Base-by-base conservation (phyloP, 2,113 vertebrate genomes). In the Ibidorhyncha struthersii region DNA sequence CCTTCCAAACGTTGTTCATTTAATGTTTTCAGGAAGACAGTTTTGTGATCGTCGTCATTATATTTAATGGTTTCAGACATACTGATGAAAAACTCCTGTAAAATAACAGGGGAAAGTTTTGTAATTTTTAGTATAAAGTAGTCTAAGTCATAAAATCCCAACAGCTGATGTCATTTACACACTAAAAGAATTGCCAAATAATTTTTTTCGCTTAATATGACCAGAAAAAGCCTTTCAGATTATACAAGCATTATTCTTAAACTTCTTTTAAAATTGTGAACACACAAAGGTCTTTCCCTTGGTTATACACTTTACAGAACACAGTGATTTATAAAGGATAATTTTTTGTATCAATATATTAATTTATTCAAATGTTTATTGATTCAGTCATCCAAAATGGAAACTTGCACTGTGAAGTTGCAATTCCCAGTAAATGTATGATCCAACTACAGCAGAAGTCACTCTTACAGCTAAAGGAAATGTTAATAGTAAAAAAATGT, bases 11-110 rank as follows among this genome's bases (percentile, higher is more conserved):
- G 98, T 78, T 99, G 99, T 69, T 99, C 99, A 63, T 99, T 99
- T 56, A 99, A 94, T 82, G 99, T 99, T 98, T 99, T 99, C 98
- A 99, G 98, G 95, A 99, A 99, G 83, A 99, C 99, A 94, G 99
- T 99, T 98, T 99, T 99, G 98, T 99, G 99, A 98, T 99, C 99
- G 40, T 99, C 99, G 73, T 99, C 99, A 98, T 99, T 99, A 76
- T 99, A 99, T 95, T 99, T 99, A 97, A 99, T 98, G 95, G 99
- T 99, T 98, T 99, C 99, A 98, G 99, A 99, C 99, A 99, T 99
- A 98, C 98, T 98, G 99, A 99, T 99, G 98, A 98, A 99, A 98
- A 98, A 99, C 98, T 99, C 99, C 99, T 99, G 97, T 9, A 91
- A 93, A 87, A 86, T 32, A 58, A 78, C 63, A 93, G 36, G 53